Evolutionary conservation across 64 coral and sea anemone genomes (phyloP), one percentile per base, ranked within the genome.

Genomic region (Montipora foliosa): DNA sequence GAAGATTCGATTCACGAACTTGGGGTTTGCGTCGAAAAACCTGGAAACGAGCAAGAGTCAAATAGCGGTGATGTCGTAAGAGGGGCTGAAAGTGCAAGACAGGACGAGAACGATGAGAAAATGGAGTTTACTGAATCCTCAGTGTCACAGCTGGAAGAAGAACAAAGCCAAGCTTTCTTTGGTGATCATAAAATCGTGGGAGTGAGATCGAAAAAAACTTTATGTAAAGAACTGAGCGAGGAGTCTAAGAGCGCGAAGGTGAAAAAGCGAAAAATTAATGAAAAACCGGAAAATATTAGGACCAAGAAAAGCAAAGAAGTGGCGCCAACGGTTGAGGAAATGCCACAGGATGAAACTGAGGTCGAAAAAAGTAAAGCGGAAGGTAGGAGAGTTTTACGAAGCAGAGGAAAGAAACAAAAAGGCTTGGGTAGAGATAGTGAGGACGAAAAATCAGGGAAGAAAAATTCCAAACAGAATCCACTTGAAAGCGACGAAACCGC

Each of bases 351-450:
- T 48, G 11, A 51, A 49, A 47, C 2, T 15, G 1, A 1, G 37
- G 24, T 45, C 5, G 17, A 8, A 71, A 71, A 64, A 11, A 17
- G 6, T 19, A 3, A 86, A 69, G 6, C 37, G 7, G 47, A 78
- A 17, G 46, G 6, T 86, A 4, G 62, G 17, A 86, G 64, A 86
- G 82, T 72, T 22, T 72, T 86, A 21, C 46, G 82, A 86, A 86
- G 66, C 4, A 70, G 82, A 50, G 5, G 17, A 4, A 70, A 86
- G 44, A 48, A 86, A 13, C 13, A 29, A 17, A 61, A 66, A 66
- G 11, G 14, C 44, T 44, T 46, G 46, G 25, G n/a, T 5, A 55
- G 62, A 67, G 62, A 67, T 14, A 17, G 16, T n/a, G 50, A 59
- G 10, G n/a, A 81, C 20, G 53, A 10, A 4, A 81, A 81, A 81